These are phyloP conservation scores for Drosophila nr. perissopoda DNA, from an alignment of 2,888 invertebrate species.

Conservation along the genomic window DNA sequence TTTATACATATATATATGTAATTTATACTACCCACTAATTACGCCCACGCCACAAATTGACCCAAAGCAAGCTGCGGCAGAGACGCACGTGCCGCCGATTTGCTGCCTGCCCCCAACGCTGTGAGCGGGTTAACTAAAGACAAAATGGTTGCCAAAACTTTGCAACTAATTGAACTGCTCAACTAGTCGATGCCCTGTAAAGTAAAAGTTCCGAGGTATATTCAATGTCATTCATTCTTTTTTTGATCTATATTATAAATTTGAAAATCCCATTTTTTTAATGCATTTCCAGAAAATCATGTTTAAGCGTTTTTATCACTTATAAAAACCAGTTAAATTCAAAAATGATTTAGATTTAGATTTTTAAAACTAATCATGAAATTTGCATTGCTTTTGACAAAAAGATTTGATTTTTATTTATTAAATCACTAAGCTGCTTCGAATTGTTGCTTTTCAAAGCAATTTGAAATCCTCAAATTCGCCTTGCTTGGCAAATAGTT, in stretches of 20 bases:
- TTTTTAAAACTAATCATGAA: not conserved
- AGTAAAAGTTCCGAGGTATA: no score
- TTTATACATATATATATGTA: constrained; percentile 15
- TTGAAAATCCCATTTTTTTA: not conserved
- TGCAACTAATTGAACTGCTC: no score
- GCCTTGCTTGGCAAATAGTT: not conserved
- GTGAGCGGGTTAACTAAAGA: constrained; percentile 31
- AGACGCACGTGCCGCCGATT: constrained; percentile 59
- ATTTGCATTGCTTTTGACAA: not conserved
- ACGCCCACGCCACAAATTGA: constrained; percentile 59
- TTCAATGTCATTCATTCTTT: no score
- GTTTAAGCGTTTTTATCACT: not conserved
- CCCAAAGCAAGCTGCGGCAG: constrained; percentile 27
- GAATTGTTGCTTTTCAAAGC: not conserved
- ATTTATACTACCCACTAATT: constrained; percentile 49
- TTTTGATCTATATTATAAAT: not conserved
- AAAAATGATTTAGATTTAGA: not conserved
- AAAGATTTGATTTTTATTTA: not conserved
- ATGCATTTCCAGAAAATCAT: not conserved
- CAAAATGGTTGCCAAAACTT: constrained; percentile 48
- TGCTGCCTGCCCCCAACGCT: constrained; percentile 10
- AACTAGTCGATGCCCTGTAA: constrained; percentile 17
- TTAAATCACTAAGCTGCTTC: not conserved
- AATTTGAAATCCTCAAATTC: not conserved
- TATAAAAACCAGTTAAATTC: not conserved